These are phyloP conservation scores for Lota lota DNA, from an alignment of 2,113 vertebrate genomes.

Conservation along the genomic window DNA sequence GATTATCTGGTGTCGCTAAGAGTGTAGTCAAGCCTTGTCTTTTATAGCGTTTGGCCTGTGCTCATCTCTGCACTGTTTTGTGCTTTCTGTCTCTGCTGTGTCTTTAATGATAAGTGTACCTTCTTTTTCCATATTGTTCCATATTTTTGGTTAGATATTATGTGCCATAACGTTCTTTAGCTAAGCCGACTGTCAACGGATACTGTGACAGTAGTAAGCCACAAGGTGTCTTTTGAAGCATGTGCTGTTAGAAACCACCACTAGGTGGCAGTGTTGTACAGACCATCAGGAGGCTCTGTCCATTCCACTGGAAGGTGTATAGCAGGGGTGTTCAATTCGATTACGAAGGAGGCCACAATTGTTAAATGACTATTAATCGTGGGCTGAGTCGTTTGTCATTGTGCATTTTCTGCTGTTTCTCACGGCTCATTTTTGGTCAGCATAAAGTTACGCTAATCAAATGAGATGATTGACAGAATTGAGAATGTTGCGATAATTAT, in stretches of 20 bases:
- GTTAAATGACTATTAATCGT: too few species aligned
- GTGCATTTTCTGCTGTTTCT: too few species aligned
- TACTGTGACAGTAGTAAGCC: slow-evolving; percentile 24
- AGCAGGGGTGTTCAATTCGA: not conserved
- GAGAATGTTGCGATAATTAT: not conserved
- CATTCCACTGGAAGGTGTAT: not conserved
- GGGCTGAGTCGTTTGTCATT: too few species aligned
- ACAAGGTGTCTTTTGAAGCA: slow-evolving; percentile 37
- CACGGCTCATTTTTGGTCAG: too few species aligned
- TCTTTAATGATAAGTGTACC: not conserved
- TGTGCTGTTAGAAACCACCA: slow-evolving; percentile 18
- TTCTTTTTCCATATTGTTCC: not conserved
- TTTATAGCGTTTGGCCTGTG: slow-evolving; percentile 4
- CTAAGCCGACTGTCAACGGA: not conserved
- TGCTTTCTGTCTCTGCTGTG: not conserved
- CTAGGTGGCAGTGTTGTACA: slow-evolving; percentile 46
- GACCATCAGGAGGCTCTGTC: not conserved
- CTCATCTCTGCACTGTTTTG: not conserved
- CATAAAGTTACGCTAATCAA: not conserved
- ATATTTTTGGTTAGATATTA: not conserved
- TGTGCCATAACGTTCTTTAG: not conserved
- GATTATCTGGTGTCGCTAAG: not conserved
- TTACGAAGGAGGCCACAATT: not conserved
- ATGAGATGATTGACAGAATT: not conserved
- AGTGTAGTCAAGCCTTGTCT: not conserved